Evolutionary conservation across 2,888 invertebrate species (phyloP).

Genomic region (Rosalia funebris): DNA sequence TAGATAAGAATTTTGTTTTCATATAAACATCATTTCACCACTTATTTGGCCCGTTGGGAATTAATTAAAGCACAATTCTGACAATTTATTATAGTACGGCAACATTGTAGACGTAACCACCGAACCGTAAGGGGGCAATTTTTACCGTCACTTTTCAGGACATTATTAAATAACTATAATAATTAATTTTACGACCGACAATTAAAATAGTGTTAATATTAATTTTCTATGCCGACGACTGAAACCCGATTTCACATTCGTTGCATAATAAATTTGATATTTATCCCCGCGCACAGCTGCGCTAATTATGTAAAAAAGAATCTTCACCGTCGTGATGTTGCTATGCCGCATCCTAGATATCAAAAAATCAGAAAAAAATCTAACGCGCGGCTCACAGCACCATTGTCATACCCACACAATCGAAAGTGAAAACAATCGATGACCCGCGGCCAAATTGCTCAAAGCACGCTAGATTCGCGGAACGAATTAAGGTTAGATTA

Average conservation of each 20-base stretch:
- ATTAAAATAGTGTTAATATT: constrained; percentile 25
- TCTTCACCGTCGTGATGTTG: constrained; percentile 5
- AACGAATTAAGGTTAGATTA: constrained; percentile 18
- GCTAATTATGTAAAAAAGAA: constrained; percentile 14
- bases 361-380: background rate
- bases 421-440: constrained; percentile 20
- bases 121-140: too few species aligned
- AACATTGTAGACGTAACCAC: too few species aligned
- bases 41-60: too few species aligned
- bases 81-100: too few species aligned
- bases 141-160: background rate
- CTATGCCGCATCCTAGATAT: constrained; percentile 8
- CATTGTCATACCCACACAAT: constrained; percentile 7
- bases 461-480: constrained; percentile 4
- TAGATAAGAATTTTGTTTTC: background rate
- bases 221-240: constrained; percentile 18
- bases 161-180: background rate
- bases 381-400: background rate
- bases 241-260: constrained; percentile 38
- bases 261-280: constrained; percentile 28
- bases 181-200: background rate
- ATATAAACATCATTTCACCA: background rate
- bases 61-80: too few species aligned
- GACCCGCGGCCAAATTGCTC: constrained; percentile 6
- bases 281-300: constrained; percentile 5